phyloP scores from a whole-genome alignment of 1,140 invertebrate species.

The Polypedilum vanderplanki region DNA sequence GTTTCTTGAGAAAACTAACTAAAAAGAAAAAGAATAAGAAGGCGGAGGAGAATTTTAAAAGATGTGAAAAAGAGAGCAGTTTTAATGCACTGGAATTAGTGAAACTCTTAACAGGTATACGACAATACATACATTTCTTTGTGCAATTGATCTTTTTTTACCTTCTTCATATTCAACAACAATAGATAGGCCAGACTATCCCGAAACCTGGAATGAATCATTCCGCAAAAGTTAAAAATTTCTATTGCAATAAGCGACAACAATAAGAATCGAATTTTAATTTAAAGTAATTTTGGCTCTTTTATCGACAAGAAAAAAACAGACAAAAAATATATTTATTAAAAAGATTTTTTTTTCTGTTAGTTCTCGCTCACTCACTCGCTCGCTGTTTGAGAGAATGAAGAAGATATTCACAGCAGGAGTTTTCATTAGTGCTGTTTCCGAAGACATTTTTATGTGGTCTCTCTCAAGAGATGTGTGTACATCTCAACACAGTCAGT shows the following conservation, averaged over 20 bases:
- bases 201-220: neutral
- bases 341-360: too few species aligned
- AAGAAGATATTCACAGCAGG: conserved; percentile 22
- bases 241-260: neutral
- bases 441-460: conserved; percentile 26
- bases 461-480: neutral
- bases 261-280: conserved; percentile 8
- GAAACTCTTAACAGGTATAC: neutral
- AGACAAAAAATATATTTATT: neutral
- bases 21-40: neutral
- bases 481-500: neutral
- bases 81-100: conserved; percentile 8
- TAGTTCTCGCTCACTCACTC: too few species aligned
- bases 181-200: neutral
- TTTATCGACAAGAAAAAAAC: neutral
- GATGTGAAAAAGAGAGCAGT: neutral
- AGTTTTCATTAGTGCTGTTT: conserved; percentile 27
- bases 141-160: conserved; percentile 5
- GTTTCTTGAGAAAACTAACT: conserved; percentile 1
- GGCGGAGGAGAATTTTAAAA: neutral
- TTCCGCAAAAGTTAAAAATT: neutral
- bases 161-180: too few species aligned
- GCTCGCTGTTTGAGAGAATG: neutral
- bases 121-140: neutral
- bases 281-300: neutral